Conservation (phyloP, 2,888 invertebrate species). For the Mesorhabditis sp. region DNA sequence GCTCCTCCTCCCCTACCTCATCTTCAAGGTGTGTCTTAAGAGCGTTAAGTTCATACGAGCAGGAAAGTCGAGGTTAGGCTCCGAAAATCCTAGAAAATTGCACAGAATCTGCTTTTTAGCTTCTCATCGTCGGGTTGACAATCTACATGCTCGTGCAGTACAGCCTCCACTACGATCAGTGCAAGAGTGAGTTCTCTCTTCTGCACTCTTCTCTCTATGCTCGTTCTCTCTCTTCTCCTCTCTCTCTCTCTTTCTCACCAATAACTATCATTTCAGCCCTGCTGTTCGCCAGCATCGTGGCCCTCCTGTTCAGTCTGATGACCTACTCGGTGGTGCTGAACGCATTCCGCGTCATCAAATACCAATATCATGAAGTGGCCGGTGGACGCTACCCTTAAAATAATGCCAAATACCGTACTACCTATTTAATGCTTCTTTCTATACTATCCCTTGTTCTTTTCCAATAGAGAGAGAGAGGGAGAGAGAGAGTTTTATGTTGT, state of each 20-base stretch:
- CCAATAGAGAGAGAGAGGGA: too few relatives aligned
- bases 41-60: too few relatives aligned
- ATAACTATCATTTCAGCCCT: background rate
- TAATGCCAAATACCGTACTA: too few relatives aligned
- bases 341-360: background rate
- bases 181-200: background rate
- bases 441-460: too few relatives aligned
- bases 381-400: background rate
- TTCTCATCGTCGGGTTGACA: background rate
- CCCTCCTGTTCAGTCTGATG: background rate
- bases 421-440: too few relatives aligned
- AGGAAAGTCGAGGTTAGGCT: too few relatives aligned
- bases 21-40: background rate
- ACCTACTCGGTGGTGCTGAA: background rate
- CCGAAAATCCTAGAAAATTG: too few relatives aligned
- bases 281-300: background rate
- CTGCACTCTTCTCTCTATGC: too few relatives aligned
- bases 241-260: background rate
- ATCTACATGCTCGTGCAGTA: conserved; percentile 2
- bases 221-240: background rate
- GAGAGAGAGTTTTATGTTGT: too few relatives aligned
- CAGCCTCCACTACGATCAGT: background rate
- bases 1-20: background rate
- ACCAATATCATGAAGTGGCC: background rate
- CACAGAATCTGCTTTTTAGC: background rate